Percentiles rank a stretch among this genome's conserved stretches.
Conservation (phyloP, 1,140 invertebrate genomes). For the Zelostemma sp. region DNA sequence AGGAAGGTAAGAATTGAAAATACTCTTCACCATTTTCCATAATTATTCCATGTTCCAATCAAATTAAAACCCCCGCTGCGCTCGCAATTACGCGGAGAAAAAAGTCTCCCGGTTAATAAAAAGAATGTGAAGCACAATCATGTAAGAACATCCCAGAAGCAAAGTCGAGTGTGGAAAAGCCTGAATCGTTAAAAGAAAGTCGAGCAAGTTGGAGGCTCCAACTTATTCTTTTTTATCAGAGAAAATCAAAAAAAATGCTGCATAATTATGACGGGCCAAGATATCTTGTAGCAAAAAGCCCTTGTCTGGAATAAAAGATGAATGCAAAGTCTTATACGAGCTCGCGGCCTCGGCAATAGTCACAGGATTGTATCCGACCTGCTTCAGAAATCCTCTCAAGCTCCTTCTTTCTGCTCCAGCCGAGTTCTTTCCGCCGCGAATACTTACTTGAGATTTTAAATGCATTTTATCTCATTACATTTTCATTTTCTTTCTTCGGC, state of each 20-base stretch:
- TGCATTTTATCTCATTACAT: conserved; percentile 63
- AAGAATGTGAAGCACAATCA: neutral
- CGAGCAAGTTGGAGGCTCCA: neutral
- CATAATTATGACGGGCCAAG: conserved; percentile 1
- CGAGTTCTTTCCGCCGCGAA: conserved; percentile 35
- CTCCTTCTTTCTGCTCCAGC: conserved; percentile 27
- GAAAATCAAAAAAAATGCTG: neutral
- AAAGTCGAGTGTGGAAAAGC: neutral
- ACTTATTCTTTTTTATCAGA: too few relatives aligned
- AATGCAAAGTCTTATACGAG: neutral
- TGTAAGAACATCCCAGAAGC: neutral
- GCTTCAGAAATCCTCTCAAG: neutral
- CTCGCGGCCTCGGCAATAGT: neutral
- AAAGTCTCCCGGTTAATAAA: too few relatives aligned
- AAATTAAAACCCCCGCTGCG: too few relatives aligned
- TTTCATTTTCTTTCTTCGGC: conserved; percentile 40
- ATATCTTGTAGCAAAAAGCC: conserved; percentile 3
- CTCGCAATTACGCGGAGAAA: neutral
- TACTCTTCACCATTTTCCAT: too few relatives aligned
- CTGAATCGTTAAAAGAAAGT: neutral
- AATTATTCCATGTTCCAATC: too few relatives aligned
- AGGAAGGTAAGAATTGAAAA: too few relatives aligned
- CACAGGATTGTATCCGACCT: conserved; percentile 1
- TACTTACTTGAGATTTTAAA: conserved; percentile 59
- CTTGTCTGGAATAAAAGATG: conserved; percentile 9